Conservation (phyloP, 2,888 invertebrate genomes). For the Pecten maximus region DNA sequence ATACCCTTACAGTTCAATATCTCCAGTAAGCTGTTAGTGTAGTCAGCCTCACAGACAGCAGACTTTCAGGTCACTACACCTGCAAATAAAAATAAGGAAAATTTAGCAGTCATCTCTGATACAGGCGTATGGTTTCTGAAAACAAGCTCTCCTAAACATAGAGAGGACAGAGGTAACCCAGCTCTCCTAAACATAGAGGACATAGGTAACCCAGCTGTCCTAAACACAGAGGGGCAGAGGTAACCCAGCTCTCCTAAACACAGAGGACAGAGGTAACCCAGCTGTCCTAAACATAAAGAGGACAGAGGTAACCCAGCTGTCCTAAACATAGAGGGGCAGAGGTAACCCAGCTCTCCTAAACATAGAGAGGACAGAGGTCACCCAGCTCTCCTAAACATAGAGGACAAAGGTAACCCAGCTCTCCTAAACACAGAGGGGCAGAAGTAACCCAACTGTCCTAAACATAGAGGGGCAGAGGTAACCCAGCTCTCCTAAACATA, state of each 20-base stretch:
- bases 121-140: neutral
- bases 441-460: too few relatives aligned
- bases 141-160: neutral
- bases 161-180: neutral
- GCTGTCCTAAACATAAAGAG: neutral
- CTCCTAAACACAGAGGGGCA: too few relatives aligned
- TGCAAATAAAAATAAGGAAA: slow-evolving; percentile 13
- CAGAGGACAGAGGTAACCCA: neutral
- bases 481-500: neutral
- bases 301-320: neutral
- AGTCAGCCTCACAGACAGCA: neutral
- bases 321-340: neutral
- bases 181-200: neutral
- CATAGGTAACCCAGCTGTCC: neutral
- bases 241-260: neutral
- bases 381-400: too few relatives aligned
- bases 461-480: neutral
- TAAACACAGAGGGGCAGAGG: neutral
- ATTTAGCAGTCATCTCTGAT: neutral
- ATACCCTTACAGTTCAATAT: neutral
- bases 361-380: too few relatives aligned
- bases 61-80: slow-evolving; percentile 32
- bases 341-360: too few relatives aligned
- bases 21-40: neutral
- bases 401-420: too few relatives aligned